Evolutionary conservation across 2,797 vertebrate species (phyloP), one percentile per base, ranked within the genome.

Genomic region (Gymnocypris eckloni): DNA sequence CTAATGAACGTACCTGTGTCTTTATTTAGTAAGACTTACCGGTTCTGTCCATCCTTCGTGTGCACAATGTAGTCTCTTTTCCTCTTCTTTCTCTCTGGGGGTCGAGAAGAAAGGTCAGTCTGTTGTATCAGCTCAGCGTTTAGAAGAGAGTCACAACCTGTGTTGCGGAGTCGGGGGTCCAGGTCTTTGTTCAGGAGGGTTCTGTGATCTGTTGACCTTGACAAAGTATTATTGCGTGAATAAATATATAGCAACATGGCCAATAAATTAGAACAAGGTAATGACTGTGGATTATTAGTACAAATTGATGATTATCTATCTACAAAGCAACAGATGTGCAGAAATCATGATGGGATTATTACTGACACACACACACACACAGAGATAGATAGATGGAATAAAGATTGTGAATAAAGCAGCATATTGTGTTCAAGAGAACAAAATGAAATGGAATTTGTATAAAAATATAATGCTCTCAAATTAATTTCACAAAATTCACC

Each of bases 1-100:
- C 88, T 89, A 87, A 90, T 91, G 85, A 89, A 89, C 88, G 82
- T 86, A 82, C 79, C 77, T 67, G 88, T 84, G 43, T 69, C 79
- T 84, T 75, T 79, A 43, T 78, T 71, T 72, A 45, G 67, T 56
- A 25, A 41, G 66, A 72, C 73, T 79, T 54, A 76, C 71, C 52
- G 75, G n/a, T 73, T 75, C 52, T 50, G 43, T 79, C 70, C 41
- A 3, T 33, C 69, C 37, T 61, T 41, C 39, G 22, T 75, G n/a
- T 73, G 16, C 50, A 52, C 33, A 16, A 25, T 70, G 79, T 16
- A 76, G 56, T 22, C 52, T 41, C 69, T 52, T n/a, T 75, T 41
- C 33, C 48, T 56, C 33, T 73, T 61, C 16, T 66, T 48, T 79
- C 85, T 79, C 76, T 76, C 69, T 75, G 50, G 73, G 54, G 77